A percentile compares a stretch with the other conserved stretches of the same genome.
phyloP scores from a whole-genome alignment of 2,888 invertebrate genomes.

The Acleris cristana region DNA sequence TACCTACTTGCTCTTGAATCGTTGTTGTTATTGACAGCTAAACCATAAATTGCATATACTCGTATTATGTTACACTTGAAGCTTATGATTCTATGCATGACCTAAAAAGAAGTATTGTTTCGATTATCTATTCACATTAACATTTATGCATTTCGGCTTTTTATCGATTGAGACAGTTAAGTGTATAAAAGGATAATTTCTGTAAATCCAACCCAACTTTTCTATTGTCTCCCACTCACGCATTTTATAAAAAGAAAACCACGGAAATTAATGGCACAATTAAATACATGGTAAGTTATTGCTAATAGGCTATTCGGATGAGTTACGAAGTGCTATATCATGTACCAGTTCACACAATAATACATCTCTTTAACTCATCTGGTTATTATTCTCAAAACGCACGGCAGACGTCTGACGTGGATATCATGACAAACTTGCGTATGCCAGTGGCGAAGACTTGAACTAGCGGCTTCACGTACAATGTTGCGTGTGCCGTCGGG shows the following conservation, averaged over 20 bases:
- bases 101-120: too few relatives aligned
- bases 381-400: slow-evolving; percentile 11
- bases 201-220: slow-evolving; percentile 3
- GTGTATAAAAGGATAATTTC: background rate
- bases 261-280: slow-evolving; percentile 5
- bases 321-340: background rate
- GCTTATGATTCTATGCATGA: too few relatives aligned
- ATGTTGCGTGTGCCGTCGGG: too few relatives aligned
- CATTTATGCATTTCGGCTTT: too few relatives aligned
- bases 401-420: slow-evolving; percentile 26
- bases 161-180: too few relatives aligned
- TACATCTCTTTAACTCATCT: background rate
- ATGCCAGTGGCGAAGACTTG: background rate
- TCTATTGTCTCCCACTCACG: slow-evolving; percentile 3
- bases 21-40: too few relatives aligned
- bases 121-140: too few relatives aligned
- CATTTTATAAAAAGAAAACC: slow-evolving; percentile 6
- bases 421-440: slow-evolving; percentile 18
- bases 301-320: background rate
- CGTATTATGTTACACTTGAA: too few relatives aligned
- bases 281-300: slow-evolving; percentile 7
- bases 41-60: too few relatives aligned
- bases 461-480: background rate
- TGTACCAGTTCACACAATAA: background rate
- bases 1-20: too few relatives aligned